phyloP scores from a whole-genome alignment of 2,888 invertebrate species.

The Apodemia hepburni region DNA sequence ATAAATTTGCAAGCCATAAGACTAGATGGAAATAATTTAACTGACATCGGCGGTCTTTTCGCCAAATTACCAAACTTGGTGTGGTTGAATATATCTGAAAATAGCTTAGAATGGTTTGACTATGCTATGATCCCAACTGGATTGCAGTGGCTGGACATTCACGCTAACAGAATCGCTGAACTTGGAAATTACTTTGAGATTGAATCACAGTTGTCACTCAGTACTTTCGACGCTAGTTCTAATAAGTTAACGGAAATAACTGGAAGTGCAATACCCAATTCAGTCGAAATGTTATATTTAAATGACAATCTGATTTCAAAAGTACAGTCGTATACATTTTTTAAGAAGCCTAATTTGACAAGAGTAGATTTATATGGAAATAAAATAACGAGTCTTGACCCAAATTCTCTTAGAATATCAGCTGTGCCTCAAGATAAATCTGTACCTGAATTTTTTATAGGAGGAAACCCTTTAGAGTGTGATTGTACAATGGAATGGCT shows the following conservation, averaged over 20 bases:
- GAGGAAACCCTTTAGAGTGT: slow-evolving; percentile 92
- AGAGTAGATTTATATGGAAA: slow-evolving; percentile 91
- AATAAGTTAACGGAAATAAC: slow-evolving; percentile 91
- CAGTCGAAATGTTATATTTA: slow-evolving; percentile 88
- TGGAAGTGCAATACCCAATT: slow-evolving; percentile 90
- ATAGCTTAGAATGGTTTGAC: slow-evolving; percentile 90
- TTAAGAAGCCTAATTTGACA: slow-evolving; percentile 91
- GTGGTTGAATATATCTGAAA: slow-evolving; percentile 93
- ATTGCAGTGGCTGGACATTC: slow-evolving; percentile 92
- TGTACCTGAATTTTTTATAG: slow-evolving; percentile 90
- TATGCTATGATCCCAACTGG: slow-evolving; percentile 92
- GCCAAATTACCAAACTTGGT: slow-evolving; percentile 89
- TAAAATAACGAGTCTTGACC: slow-evolving; percentile 87
- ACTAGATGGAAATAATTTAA: slow-evolving; percentile 89
- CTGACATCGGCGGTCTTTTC: slow-evolving; percentile 89
- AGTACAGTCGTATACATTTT: slow-evolving; percentile 92
- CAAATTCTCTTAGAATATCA: slow-evolving; percentile 87
- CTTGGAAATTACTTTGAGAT: slow-evolving; percentile 92
- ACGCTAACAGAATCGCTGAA: slow-evolving; percentile 90
- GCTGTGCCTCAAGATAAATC: slow-evolving; percentile 86
- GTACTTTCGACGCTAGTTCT: slow-evolving; percentile 90
- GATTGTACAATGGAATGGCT: slow-evolving; percentile 96
- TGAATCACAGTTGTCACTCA: slow-evolving; percentile 88
- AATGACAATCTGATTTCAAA: slow-evolving; percentile 90
- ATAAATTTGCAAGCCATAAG: slow-evolving; percentile 89